These are phyloP conservation scores for Campaea margaritaria DNA, from an alignment of 2,888 invertebrate species.

Conservation along the genomic window DNA sequence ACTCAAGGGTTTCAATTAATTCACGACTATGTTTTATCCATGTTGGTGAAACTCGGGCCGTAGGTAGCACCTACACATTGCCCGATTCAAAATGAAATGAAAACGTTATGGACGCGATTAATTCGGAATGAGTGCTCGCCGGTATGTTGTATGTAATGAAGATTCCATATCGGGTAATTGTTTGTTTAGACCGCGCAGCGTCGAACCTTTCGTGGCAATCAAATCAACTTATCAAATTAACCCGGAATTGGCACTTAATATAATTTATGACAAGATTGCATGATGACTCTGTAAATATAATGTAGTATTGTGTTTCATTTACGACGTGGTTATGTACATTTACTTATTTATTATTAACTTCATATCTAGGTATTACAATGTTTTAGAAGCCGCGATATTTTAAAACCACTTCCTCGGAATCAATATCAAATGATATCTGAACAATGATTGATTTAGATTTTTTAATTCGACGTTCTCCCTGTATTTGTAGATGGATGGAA, in stretches of 20 bases:
- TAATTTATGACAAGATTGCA: conserved; percentile 31
- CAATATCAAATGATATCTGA: too few species aligned
- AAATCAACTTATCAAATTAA: conserved; percentile 42
- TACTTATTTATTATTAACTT: too few species aligned
- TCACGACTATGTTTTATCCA: too few species aligned
- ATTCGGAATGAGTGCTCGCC: conserved; percentile 59
- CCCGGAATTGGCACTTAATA: conserved; percentile 34
- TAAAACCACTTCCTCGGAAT: too few species aligned
- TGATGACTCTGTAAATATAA: neutral
- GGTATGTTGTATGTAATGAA: conserved; percentile 40
- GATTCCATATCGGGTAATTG: conserved; percentile 44
- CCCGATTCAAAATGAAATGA: conserved; percentile 66
- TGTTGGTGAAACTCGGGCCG: too few species aligned
- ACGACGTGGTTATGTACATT: too few species aligned
- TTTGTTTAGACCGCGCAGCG: conserved; percentile 39
- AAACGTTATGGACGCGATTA: conserved; percentile 69
- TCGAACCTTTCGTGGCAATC: conserved; percentile 44
- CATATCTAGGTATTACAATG: too few species aligned
- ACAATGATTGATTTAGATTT: too few species aligned
- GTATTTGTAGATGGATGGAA: neutral
- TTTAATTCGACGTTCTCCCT: too few species aligned
- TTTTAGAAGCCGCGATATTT: too few species aligned
- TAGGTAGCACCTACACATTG: conserved; percentile 48
- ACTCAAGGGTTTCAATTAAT: too few species aligned
- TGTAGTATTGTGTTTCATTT: too few species aligned